Base-by-base conservation (phyloP, 2,888 invertebrate genomes). In the Xestia rhomboidea region DNA sequence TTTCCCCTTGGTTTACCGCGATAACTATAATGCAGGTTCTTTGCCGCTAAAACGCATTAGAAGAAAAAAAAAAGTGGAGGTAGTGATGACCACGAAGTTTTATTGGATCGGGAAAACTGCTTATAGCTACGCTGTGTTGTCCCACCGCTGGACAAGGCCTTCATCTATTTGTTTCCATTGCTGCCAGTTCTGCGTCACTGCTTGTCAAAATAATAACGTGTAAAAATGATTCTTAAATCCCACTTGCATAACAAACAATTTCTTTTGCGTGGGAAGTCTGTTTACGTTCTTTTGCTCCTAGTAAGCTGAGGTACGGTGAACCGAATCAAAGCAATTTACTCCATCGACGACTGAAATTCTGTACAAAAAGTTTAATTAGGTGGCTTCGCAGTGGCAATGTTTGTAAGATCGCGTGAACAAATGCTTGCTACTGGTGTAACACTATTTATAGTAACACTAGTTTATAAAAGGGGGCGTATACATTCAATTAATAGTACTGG, bases 391-490 rank as follows among this genome's bases (percentile, higher is more conserved):
- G 30, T 57, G 3, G 57, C 41, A 66, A 21, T 76, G 44, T 60
- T 63, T 21, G 44, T n/a, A 72, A 51, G 44, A 78, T 83, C 57
- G 79, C 78, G 83, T 81, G 83, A 46, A 69, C 4, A 76, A 44
- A 69, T 60, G 71, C 51, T 77, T 18, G 44, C 57, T 27, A 64
- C 57, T 51, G 27, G 30, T 70, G 30, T 79, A n/a, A 77, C 8
- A 60, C 49, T 62, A 41, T 30, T 24, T 34, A 68, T 30, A 54
- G 41, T 41, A 69, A 60, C 30, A 34, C 62, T 82, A 21, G 10
- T 51, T 24, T n/a, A n/a, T 49, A 60, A 21, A 79, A n/a, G 11
- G 2, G 7, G 15, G 49, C 21, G 79, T 70, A 41, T n/a, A 49
- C n/a, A 8, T 60, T n/a, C 38, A 69, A 68, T 69, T 30, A 41